A percentile compares a stretch with the other conserved stretches of the same genome.
Evolutionary conservation across 2,888 invertebrate species (phyloP).

Genomic region (Parnassius apollo): DNA sequence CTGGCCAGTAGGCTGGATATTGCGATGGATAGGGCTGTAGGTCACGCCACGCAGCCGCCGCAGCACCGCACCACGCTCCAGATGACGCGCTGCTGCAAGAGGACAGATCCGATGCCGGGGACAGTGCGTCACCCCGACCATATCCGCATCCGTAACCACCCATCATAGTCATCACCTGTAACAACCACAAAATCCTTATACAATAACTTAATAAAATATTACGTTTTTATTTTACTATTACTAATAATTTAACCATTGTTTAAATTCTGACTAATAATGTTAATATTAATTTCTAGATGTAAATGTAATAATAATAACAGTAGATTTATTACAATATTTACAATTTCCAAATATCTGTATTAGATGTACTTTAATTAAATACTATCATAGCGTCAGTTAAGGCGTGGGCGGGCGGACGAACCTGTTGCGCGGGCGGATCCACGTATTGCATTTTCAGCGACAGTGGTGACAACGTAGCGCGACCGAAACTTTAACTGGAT

Average conservation of each 20-base stretch:
- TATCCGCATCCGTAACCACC: slow-evolving; percentile 67
- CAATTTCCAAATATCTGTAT: neutral
- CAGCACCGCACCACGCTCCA: slow-evolving; percentile 59
- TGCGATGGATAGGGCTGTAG: slow-evolving; percentile 63
- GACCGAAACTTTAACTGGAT: slow-evolving; percentile 72
- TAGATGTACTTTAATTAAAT: slow-evolving; percentile 14
- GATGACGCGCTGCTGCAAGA: slow-evolving; percentile 73
- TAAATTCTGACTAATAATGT: no score
- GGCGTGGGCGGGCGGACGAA: slow-evolving; percentile 69
- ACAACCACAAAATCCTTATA: slow-evolving; percentile 29
- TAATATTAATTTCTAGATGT: no score
- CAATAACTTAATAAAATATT: neutral
- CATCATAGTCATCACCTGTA: slow-evolving; percentile 76
- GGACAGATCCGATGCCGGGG: slow-evolving; percentile 68
- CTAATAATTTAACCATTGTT: no score
- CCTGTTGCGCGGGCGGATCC: slow-evolving; percentile 78
- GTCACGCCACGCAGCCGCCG: slow-evolving; percentile 62
- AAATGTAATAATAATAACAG: no score
- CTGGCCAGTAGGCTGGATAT: slow-evolving; percentile 75
- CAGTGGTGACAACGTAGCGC: slow-evolving; percentile 70
- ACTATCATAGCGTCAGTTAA: slow-evolving; percentile 40
- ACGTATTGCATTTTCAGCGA: slow-evolving; percentile 77
- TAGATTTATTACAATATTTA: neutral
- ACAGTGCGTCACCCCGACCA: slow-evolving; percentile 76
- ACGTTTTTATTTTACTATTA: no score